Evolutionary conservation across 2,113 vertebrate genomes (phyloP).

Genomic region (Psittacula cyanocephala): DNA sequence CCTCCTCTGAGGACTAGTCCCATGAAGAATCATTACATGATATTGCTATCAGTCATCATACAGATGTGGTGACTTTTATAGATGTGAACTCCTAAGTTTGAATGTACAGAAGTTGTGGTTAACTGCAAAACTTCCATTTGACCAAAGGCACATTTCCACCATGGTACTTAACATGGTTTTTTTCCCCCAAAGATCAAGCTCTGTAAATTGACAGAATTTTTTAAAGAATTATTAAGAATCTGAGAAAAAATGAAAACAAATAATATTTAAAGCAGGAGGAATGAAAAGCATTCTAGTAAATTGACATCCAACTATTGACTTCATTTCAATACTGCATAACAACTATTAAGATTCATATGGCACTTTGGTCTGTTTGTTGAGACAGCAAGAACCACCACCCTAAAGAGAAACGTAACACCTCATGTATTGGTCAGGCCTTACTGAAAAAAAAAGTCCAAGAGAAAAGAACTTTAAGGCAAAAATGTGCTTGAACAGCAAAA

Average conservation of each 20-base stretch:
- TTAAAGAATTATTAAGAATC: neutral
- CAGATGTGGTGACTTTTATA: neutral
- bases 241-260: neutral
- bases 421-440: neutral
- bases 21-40: neutral
- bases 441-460: neutral
- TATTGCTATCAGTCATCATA: neutral
- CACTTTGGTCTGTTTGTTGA: neutral
- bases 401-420: neutral
- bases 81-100: neutral
- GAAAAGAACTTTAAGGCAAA: neutral
- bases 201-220: neutral
- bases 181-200: neutral
- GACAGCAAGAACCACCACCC: neutral
- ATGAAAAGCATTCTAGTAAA: neutral
- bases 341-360: neutral
- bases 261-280: neutral
- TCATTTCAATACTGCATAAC: neutral
- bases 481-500: conserved; percentile 24
- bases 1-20: neutral
- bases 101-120: neutral
- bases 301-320: neutral
- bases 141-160: neutral
- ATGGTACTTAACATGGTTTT: neutral
- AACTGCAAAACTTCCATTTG: neutral